phyloP scores from a whole-genome alignment of 2,797 vertebrate genomes.

The Rhinoraja longicauda region DNA sequence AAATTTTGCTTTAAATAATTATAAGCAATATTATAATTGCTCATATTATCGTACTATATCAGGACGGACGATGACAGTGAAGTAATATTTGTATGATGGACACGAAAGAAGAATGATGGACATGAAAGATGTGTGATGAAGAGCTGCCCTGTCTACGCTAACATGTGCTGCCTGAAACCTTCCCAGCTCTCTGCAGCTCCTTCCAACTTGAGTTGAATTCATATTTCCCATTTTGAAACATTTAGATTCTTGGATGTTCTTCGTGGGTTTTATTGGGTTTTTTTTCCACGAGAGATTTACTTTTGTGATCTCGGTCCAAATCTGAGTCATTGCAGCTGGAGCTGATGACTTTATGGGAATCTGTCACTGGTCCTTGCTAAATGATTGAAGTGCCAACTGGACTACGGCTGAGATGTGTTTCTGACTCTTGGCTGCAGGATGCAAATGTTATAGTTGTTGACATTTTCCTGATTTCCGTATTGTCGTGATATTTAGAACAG shows the following conservation, averaged over 20 bases:
- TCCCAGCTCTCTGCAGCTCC: neutral
- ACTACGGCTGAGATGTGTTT: neutral
- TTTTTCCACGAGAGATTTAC: neutral
- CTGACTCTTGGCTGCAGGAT: neutral
- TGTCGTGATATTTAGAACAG: constrained; percentile 2
- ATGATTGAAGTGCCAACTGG: neutral
- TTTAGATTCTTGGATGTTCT: neutral
- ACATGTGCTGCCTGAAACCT: neutral
- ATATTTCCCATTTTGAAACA: neutral
- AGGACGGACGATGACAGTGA: too few relatives aligned
- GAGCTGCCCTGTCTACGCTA: neutral
- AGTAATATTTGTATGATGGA: too few relatives aligned
- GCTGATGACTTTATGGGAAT: neutral
- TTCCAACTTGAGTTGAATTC: neutral
- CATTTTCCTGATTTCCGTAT: neutral
- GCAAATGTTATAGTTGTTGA: neutral
- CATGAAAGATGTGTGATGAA: too few relatives aligned
- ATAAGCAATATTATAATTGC: too few relatives aligned
- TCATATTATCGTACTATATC: too few relatives aligned
- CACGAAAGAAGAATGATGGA: too few relatives aligned
- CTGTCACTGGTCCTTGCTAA: neutral
- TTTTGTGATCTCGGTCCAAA: neutral
- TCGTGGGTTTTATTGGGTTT: neutral
- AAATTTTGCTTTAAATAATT: too few relatives aligned
- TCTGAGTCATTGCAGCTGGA: neutral